phyloP scores from a whole-genome alignment of 2,797 vertebrate species.

The Lepus townsendii region DNA sequence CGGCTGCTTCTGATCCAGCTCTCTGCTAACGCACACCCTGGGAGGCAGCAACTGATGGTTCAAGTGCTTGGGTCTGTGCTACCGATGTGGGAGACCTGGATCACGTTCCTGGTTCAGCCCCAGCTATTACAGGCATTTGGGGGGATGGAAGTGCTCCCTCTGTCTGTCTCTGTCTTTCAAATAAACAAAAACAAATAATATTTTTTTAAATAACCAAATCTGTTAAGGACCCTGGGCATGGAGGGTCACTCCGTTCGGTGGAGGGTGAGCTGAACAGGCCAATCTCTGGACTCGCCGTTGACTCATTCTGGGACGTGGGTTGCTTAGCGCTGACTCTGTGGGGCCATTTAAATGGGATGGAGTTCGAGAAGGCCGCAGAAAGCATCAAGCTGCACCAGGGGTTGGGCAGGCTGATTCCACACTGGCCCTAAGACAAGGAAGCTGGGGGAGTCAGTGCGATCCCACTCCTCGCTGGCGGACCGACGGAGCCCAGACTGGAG shows the following conservation, averaged over 20 bases:
- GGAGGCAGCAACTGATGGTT: too few species aligned
- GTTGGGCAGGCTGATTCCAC: not conserved
- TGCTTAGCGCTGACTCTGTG: not conserved
- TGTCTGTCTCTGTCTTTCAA: too few species aligned
- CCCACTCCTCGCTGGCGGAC: not conserved
- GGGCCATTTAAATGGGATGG: not conserved
- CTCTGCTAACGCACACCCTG: too few species aligned
- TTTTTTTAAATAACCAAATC: too few species aligned
- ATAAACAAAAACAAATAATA: too few species aligned
- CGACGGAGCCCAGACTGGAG: not conserved
- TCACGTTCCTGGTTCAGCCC: too few species aligned
- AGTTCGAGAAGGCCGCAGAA: not conserved
- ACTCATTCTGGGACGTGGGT: not conserved
- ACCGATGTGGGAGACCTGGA: too few species aligned
- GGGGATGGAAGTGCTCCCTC: too few species aligned
- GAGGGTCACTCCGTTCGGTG: fast-evolving
- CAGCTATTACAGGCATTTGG: too few species aligned
- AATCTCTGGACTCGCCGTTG: not conserved
- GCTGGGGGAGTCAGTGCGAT: fast-evolving
- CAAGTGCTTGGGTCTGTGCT: too few species aligned
- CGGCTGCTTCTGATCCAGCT: too few species aligned
- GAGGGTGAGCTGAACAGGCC: not conserved
- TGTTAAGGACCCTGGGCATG: fast-evolving
- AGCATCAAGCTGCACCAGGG: not conserved
- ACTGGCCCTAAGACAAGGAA: not conserved